Evolutionary conservation across 2,888 invertebrate species (phyloP).

Genomic region (Acanthoscelides obtectus): DNA sequence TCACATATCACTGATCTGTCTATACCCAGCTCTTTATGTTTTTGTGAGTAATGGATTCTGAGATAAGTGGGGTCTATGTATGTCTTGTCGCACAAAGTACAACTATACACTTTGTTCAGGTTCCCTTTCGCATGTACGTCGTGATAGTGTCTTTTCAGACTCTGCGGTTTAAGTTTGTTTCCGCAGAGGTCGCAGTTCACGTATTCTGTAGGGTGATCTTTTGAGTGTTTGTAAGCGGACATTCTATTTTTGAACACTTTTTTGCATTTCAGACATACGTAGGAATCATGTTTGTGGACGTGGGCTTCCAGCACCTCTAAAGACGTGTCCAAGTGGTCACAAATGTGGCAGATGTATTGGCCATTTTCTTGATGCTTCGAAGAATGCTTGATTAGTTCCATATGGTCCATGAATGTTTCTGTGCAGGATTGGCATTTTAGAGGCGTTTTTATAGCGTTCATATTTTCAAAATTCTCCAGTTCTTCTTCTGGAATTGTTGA

Average conservation of each 20-base stretch:
- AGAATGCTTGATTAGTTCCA: slow-evolving; percentile 28
- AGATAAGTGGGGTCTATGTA: slow-evolving; percentile 16
- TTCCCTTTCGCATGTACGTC: slow-evolving; percentile 30
- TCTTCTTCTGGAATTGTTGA: not conserved
- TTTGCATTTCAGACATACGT: slow-evolving; percentile 21
- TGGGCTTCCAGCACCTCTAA: slow-evolving; percentile 40
- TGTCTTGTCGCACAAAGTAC: slow-evolving; percentile 29
- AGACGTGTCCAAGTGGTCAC: slow-evolving; percentile 22
- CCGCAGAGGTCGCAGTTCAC: slow-evolving; percentile 33
- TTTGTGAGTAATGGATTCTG: slow-evolving; percentile 13
- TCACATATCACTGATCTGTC: slow-evolving; percentile 39
- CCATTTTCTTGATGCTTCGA: slow-evolving; percentile 28
- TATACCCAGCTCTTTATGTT: slow-evolving; percentile 17
- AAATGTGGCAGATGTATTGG: slow-evolving; percentile 34
- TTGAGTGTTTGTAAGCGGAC: slow-evolving; percentile 28
- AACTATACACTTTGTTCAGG: slow-evolving; percentile 21
- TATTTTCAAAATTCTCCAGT: slow-evolving; percentile 19
- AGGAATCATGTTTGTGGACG: slow-evolving; percentile 17
- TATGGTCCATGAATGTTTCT: slow-evolving; percentile 44
- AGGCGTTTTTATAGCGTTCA: slow-evolving; percentile 36
- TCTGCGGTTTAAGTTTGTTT: slow-evolving; percentile 29
- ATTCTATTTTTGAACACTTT: slow-evolving; percentile 26
- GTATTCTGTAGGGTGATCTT: slow-evolving; percentile 30
- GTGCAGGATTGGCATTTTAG: slow-evolving; percentile 52
- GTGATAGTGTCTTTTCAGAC: slow-evolving; percentile 28